Conservation (phyloP, 2,113 vertebrate species). For the Pseudorasbora parva region DNA sequence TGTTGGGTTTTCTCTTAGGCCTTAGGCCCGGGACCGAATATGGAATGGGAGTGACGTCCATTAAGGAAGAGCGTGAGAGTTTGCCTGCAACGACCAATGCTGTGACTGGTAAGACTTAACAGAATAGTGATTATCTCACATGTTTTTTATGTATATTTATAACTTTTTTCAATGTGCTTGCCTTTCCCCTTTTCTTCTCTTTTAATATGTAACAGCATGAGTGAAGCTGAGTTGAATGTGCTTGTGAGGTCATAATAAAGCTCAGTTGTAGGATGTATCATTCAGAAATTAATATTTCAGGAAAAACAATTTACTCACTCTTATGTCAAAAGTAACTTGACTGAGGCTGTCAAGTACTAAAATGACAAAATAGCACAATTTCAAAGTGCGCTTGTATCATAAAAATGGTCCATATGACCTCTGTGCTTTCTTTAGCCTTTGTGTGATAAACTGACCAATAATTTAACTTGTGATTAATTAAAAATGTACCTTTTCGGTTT, state of each 20-base stretch:
- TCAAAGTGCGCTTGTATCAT: background rate
- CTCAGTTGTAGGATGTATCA: background rate
- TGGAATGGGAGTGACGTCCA: constrained; percentile 93
- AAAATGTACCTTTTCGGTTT: background rate
- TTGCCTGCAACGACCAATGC: constrained; percentile 90
- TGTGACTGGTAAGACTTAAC: constrained; percentile 84
- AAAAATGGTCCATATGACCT: background rate
- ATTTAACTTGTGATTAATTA: background rate
- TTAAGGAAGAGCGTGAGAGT: constrained; percentile 90
- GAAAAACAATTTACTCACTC: background rate
- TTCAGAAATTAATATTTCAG: background rate
- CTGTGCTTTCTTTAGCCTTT: background rate
- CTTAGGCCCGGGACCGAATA: constrained; percentile 94
- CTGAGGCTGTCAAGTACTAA: background rate
- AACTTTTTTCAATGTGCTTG: background rate
- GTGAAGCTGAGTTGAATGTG: background rate
- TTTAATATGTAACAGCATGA: background rate
- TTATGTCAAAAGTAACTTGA: background rate
- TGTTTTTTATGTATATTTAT: background rate
- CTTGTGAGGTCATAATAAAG: background rate
- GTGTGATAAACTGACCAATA: background rate
- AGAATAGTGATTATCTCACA: background rate
- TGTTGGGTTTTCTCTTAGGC: constrained; percentile 70
- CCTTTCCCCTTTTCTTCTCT: background rate
- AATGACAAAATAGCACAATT: background rate